These are phyloP conservation scores for Himantopus leucocephalus DNA, from an alignment of 2,113 vertebrate species.

Conservation along the genomic window DNA sequence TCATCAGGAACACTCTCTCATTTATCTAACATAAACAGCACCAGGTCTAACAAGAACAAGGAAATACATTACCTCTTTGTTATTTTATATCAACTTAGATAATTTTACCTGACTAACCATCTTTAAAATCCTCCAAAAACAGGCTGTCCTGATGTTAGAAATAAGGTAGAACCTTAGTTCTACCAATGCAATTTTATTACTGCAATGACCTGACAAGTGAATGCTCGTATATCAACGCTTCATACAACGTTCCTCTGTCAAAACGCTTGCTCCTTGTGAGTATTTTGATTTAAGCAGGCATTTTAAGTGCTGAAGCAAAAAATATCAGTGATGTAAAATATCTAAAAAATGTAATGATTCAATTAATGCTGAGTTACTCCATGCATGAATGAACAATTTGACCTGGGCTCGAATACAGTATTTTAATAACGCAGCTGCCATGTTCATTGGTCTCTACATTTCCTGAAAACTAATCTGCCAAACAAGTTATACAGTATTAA, in stretches of 20 bases:
- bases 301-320: constrained; percentile 30
- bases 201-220: neutral
- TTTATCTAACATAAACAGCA: neutral
- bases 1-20: neutral
- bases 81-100: neutral
- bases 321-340: neutral
- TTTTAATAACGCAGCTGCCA: constrained; percentile 70
- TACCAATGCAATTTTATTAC: neutral
- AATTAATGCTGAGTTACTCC: constrained; percentile 61
- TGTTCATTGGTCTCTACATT: constrained; percentile 48
- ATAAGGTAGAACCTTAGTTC: neutral
- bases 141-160: neutral
- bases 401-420: constrained; percentile 29
- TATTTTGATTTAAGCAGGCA: neutral
- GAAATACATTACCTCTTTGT: neutral
- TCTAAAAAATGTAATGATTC: constrained; percentile 50
- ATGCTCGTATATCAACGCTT: neutral
- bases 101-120: neutral
- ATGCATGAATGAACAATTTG: constrained; percentile 65
- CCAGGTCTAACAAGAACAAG: neutral
- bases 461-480: constrained; percentile 71
- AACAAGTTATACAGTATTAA: constrained; percentile 43
- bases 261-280: neutral
- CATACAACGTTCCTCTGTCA: neutral
- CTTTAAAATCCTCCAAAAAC: neutral